A percentile compares a stretch with the other conserved stretches of the same genome.
Evolutionary conservation across 1,140 invertebrate species (phyloP).

Genomic region (Drosophila sucinea): DNA sequence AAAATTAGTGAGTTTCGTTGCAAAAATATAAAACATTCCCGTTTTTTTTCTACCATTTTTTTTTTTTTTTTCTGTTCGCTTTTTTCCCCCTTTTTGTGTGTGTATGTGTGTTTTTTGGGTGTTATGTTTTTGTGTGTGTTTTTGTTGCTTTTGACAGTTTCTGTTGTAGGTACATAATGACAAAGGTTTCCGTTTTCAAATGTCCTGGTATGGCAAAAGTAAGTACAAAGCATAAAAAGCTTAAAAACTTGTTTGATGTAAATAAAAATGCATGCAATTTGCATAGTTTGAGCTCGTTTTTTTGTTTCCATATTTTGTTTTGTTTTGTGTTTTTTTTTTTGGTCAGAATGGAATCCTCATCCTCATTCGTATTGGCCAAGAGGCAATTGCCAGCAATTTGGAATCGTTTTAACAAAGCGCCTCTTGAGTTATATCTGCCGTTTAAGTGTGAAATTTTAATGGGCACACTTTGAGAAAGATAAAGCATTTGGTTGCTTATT

Average conservation of each 20-base stretch:
- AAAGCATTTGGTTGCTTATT: too few relatives aligned
- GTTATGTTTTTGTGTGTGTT: slow-evolving; percentile 30
- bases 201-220: slow-evolving; percentile 37
- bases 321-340: not conserved
- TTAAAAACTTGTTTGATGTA: slow-evolving; percentile 63
- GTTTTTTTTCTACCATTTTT: slow-evolving; percentile 11
- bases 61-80: slow-evolving; percentile 12
- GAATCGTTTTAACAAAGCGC: too few relatives aligned
- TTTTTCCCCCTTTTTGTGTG: not conserved
- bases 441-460: too few relatives aligned
- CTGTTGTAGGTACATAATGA: slow-evolving; percentile 64
- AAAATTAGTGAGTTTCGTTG: slow-evolving; percentile 78
- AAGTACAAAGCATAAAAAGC: slow-evolving; percentile 38
- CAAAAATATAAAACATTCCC: slow-evolving; percentile 71
- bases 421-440: not conserved
- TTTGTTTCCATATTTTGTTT: not conserved
- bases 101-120: slow-evolving; percentile 25
- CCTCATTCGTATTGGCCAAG: not conserved
- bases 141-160: slow-evolving; percentile 52
- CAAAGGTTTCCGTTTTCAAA: slow-evolving; percentile 73
- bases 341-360: too few relatives aligned
- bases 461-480: too few relatives aligned
- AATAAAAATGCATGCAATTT: slow-evolving; percentile 61
- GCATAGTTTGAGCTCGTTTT: slow-evolving; percentile 47
- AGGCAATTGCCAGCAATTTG: not conserved